Base-by-base conservation (phyloP, 2,888 invertebrate species). In the Sarcophaga variegata region DNA sequence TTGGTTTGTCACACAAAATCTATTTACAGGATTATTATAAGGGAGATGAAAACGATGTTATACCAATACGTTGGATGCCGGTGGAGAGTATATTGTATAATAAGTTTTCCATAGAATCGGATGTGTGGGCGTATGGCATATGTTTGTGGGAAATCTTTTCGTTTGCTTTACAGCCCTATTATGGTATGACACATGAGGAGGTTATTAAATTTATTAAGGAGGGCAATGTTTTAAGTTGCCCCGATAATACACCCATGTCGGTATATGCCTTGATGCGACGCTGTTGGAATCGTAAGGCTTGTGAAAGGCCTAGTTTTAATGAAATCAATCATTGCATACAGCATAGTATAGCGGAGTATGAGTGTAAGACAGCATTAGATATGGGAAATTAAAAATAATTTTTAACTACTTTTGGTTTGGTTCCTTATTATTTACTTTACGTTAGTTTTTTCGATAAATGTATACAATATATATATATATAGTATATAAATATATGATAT, bases 41-140 rank as follows among this genome's bases (percentile, higher is more conserved):
- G 93, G 99, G 99, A 14, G 97, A 98, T 93, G 98, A 98, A 91
- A 97, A 98, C 92, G 98, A 98, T 94, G 98, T 98, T 20, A 98
- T 99, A 90, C 99, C 99, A 59, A 98, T 99, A 37, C 95, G 99
- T 92, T 99, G 99, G 99, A 99, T 99, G 98, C 99, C 99, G 27
- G 94, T 98, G 86, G 99, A 99, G 93, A 97, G 98, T 93, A 98
- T 99, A 93, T 94, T 99, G 78, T 98, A 98, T 93, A 99, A 98
- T 94, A 98, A 98, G 93, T 99, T 98, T 93, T 98, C 99, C 17
- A 95, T 97, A 87, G 98, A 99, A 93, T 98, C 98, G 14, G 99
- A 99, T 94, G 98, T 99, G 1, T 99, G 99, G 99, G 98, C 99
- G 17, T 99, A 97, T 94, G 99, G 98, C 76, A 98, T 99, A 22